Conservation (phyloP, 2,113 vertebrate genomes). For the Piprites chloris region DNA sequence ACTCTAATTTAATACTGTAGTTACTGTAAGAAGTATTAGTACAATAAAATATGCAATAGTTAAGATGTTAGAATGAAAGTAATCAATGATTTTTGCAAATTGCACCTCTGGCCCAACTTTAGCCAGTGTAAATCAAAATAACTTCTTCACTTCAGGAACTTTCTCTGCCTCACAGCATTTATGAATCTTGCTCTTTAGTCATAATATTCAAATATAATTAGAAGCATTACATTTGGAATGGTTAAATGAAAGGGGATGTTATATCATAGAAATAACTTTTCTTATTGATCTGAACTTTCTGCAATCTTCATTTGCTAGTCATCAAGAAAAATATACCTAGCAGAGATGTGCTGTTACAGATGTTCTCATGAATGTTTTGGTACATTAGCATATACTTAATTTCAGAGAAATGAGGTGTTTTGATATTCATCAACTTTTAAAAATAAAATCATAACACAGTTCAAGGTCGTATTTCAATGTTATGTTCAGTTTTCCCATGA, state of each 20-base stretch:
- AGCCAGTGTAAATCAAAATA: neutral
- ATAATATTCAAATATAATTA: conserved; percentile 10
- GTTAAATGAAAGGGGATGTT: neutral
- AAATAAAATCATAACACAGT: neutral
- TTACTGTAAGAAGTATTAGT: conserved; percentile 65
- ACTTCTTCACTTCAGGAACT: neutral
- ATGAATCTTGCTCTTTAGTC: neutral
- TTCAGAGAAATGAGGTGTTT: neutral
- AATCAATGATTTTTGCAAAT: conserved; percentile 50
- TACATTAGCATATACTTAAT: neutral
- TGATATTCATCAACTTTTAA: neutral
- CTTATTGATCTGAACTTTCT: conserved; percentile 1
- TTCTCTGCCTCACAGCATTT: neutral
- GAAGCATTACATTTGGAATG: conserved; percentile 1
- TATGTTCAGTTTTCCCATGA: neutral
- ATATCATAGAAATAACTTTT: neutral
- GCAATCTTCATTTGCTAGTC: neutral
- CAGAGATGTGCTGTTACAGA: neutral
- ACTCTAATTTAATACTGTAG: conserved; percentile 58
- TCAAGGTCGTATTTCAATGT: neutral
- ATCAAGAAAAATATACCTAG: conserved; percentile 1
- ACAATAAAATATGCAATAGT: conserved; percentile 53
- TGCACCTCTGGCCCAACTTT: neutral
- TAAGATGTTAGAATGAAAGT: conserved; percentile 38
- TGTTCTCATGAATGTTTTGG: neutral